These are phyloP conservation scores for Itoplectis maculator DNA, from an alignment of 2,888 invertebrate species.

Conservation along the genomic window DNA sequence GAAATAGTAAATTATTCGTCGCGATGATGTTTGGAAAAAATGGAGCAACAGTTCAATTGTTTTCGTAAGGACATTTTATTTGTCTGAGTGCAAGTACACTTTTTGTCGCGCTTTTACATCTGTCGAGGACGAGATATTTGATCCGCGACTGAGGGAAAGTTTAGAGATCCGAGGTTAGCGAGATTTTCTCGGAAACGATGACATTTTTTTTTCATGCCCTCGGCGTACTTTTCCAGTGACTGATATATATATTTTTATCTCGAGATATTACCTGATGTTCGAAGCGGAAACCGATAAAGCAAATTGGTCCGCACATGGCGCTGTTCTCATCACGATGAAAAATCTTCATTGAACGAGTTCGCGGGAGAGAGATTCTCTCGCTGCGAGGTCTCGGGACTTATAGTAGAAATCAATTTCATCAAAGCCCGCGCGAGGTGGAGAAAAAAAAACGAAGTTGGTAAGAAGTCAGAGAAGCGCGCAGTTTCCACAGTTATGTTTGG, in stretches of 20 bases:
- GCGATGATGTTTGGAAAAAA: too few relatives aligned
- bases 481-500: not conserved
- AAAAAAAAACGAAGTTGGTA: constrained; percentile 1
- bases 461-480: constrained; percentile 8
- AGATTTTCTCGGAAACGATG: not conserved
- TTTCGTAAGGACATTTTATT: too few relatives aligned
- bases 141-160: too few relatives aligned
- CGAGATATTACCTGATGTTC: not conserved
- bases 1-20: too few relatives aligned
- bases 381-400: not conserved
- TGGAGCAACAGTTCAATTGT: too few relatives aligned
- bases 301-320: constrained; percentile 2
- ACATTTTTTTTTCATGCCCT: not conserved
- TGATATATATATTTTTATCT: not conserved
- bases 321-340: constrained; percentile 6
- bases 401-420: constrained; percentile 9
- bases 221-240: not conserved
- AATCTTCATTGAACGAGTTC: not conserved
- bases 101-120: too few relatives aligned
- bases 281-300: not conserved
- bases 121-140: too few relatives aligned
- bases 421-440: too few relatives aligned
- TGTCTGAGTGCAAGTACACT: too few relatives aligned
- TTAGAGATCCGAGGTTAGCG: too few relatives aligned
- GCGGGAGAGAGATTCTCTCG: not conserved